These are phyloP conservation scores for Microplitis manilae DNA, from an alignment of 2,888 invertebrate genomes.

Conservation along the genomic window DNA sequence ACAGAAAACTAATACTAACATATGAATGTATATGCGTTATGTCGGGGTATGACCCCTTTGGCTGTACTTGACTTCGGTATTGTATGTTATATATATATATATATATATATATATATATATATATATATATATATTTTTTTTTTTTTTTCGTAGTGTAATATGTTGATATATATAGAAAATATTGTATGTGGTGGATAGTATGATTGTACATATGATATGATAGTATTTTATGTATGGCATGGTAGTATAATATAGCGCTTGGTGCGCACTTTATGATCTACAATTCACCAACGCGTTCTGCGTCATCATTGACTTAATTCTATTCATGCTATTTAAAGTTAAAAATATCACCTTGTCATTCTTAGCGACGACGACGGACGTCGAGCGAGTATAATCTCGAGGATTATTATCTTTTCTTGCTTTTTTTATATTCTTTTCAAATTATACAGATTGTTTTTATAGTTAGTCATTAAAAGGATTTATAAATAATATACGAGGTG, in stretches of 20 bases:
- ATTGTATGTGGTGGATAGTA: too few species aligned
- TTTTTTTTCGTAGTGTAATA: conserved; percentile 6
- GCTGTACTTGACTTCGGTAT: too few species aligned
- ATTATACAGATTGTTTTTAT: too few species aligned
- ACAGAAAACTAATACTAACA: conserved; percentile 4
- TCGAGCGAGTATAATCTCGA: background rate
- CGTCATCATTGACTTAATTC: conserved; percentile 23
- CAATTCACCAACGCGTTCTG: conserved; percentile 16
- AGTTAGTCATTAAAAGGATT: too few species aligned
- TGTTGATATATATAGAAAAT: background rate
- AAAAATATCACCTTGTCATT: conserved; percentile 21
- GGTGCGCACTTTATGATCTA: conserved; percentile 14
- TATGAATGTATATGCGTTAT: conserved; percentile 1
- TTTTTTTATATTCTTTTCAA: too few species aligned
- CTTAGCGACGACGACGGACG: background rate
- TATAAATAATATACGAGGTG: too few species aligned
- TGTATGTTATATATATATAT: too few species aligned
- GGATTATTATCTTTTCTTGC: too few species aligned
- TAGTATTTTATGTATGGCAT: too few species aligned
- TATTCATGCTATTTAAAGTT: conserved; percentile 23
- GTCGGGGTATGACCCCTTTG: conserved; percentile 9
- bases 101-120: too few species aligned
- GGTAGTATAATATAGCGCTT: background rate
- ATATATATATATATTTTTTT: background rate
- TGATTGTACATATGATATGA: too few species aligned